Percentiles rank a stretch among this genome's conserved stretches.
Conservation (phyloP, 2,888 invertebrate species). For the Calliopum simillimum region DNA sequence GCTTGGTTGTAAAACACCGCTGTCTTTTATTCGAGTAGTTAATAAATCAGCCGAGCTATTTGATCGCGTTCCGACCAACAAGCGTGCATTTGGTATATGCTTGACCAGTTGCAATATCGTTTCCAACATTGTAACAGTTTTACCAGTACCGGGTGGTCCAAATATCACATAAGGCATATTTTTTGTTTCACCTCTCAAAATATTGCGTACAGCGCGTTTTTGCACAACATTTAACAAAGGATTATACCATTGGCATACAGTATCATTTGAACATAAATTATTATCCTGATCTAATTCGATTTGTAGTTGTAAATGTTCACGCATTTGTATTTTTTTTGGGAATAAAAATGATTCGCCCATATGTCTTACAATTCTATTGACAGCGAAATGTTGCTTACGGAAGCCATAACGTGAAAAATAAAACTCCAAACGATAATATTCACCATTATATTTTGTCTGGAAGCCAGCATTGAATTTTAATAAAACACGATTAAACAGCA, state of each 20-base stretch:
- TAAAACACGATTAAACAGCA: slow-evolving; percentile 76
- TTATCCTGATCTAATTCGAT: slow-evolving; percentile 50
- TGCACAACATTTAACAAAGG: slow-evolving; percentile 79
- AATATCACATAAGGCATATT: slow-evolving; percentile 86
- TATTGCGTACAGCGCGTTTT: slow-evolving; percentile 81
- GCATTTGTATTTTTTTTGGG: slow-evolving; percentile 68
- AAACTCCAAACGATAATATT: slow-evolving; percentile 83
- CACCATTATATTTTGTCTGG: slow-evolving; percentile 79
- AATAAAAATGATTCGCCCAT: slow-evolving; percentile 79
- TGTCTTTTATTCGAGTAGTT: slow-evolving; percentile 80
- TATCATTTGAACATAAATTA: slow-evolving; percentile 49
- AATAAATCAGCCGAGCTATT: slow-evolving; percentile 93
- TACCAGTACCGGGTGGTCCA: slow-evolving; percentile 91
- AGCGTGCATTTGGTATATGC: slow-evolving; percentile 76
- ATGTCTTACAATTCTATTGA: slow-evolving; percentile 72
- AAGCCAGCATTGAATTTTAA: slow-evolving; percentile 83
- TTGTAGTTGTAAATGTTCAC: slow-evolving; percentile 56
- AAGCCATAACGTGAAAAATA: slow-evolving; percentile 72
- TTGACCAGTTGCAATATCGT: slow-evolving; percentile 82
- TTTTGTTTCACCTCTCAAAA: slow-evolving; percentile 81
- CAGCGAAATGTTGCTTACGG: slow-evolving; percentile 80
- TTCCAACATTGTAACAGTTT: slow-evolving; percentile 88
- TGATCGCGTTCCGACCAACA: slow-evolving; percentile 89
- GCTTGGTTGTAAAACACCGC: slow-evolving; percentile 71
- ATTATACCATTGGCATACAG: slow-evolving; percentile 76